Conservation (phyloP, 2,797 vertebrate species). For the Phalanger gymnotis region DNA sequence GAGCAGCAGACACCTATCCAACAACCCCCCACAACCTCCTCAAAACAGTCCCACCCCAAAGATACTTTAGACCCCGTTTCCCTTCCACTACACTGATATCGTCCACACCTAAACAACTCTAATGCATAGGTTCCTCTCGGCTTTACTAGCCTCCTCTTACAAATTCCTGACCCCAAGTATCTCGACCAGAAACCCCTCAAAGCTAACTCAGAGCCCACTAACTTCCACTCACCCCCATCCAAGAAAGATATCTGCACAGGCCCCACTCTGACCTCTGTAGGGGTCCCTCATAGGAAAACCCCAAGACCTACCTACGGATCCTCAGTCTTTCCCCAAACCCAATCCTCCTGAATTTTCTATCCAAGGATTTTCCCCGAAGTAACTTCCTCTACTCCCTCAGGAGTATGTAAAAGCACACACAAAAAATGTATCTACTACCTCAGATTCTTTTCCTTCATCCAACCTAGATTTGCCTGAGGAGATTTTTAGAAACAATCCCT, state of each 20-base stretch:
- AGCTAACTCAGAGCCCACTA: neutral
- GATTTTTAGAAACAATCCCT: neutral
- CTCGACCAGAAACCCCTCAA: neutral
- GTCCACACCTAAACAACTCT: neutral
- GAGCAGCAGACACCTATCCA: slow-evolving; percentile 81
- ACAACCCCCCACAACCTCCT: neutral
- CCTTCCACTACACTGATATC: neutral
- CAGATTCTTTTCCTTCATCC: neutral
- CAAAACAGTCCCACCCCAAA: neutral
- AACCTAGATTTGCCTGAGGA: slow-evolving; percentile 47
- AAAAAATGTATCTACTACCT: neutral
- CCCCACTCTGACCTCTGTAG: neutral
- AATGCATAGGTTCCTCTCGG: neutral
- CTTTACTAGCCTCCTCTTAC: neutral
- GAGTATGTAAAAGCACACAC: neutral
- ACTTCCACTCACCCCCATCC: neutral
- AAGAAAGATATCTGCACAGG: neutral
- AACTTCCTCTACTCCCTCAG: neutral
- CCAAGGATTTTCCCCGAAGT: neutral
- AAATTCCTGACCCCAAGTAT: slow-evolving; percentile 5
- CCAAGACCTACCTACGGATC: neutral
- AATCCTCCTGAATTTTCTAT: slow-evolving; percentile 18
- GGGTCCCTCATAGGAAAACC: neutral
- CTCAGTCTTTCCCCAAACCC: neutral
- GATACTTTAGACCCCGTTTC: neutral